Conservation (phyloP, 2,113 vertebrate genomes). For the Amazona guildingii region DNA sequence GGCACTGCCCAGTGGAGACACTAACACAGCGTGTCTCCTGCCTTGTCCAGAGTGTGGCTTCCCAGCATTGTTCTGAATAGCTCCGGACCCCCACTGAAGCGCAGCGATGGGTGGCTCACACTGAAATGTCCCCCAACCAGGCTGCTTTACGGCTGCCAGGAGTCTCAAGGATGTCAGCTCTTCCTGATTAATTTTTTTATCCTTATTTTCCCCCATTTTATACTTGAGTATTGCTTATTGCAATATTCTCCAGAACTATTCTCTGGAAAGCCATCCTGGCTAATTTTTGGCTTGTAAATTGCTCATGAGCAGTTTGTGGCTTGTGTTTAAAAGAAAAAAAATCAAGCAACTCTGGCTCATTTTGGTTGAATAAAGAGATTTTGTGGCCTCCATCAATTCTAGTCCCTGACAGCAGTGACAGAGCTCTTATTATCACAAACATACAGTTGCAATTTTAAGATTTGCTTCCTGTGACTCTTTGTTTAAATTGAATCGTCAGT, state of each 20-base stretch:
- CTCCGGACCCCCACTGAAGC: conserved; percentile 56
- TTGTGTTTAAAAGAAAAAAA: background rate
- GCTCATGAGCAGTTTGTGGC: conserved; percentile 55
- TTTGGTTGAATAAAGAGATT: conserved; percentile 58
- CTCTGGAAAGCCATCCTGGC: conserved; percentile 64
- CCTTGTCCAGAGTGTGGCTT: conserved; percentile 62
- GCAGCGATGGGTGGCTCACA: conserved; percentile 57
- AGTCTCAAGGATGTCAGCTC: conserved; percentile 67
- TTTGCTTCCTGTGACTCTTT: conserved; percentile 54
- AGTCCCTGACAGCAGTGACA: conserved; percentile 63
- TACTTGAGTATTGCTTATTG: conserved; percentile 53
- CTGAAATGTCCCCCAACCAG: conserved; percentile 58
- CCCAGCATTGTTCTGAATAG: conserved; percentile 67
- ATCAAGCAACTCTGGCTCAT: conserved; percentile 27
- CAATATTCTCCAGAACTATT: conserved; percentile 57
- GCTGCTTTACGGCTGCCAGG: conserved; percentile 63
- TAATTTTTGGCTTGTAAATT: conserved; percentile 67
- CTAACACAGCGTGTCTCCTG: conserved; percentile 66
- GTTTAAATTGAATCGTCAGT: conserved; percentile 45
- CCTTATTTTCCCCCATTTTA: conserved; percentile 66
- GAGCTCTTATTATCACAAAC: conserved; percentile 59
- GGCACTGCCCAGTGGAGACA: conserved; percentile 66
- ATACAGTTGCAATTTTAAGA: conserved; percentile 52
- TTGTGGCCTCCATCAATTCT: conserved; percentile 61
- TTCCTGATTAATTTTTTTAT: conserved; percentile 71